These are phyloP conservation scores for Rhopalosiphum padi DNA, from an alignment of 1,140 invertebrate genomes.

Conservation along the genomic window DNA sequence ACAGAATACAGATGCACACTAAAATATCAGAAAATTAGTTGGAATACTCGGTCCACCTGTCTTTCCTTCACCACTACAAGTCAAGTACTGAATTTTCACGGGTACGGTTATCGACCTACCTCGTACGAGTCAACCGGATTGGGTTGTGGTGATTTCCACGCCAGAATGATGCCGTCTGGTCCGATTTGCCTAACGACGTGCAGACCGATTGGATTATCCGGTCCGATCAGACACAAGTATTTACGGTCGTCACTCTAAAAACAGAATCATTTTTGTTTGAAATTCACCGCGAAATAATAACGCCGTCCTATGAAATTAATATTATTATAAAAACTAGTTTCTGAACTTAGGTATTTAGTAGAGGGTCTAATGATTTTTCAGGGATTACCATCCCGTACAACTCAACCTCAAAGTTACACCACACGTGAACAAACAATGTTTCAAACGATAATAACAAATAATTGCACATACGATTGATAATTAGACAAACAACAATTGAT, in stretches of 20 bases:
- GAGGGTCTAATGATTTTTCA: background rate
- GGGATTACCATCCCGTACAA: background rate
- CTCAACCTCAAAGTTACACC: background rate
- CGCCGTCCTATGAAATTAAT: background rate
- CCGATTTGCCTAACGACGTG: constrained; percentile 60
- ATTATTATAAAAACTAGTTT: background rate
- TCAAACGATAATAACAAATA: background rate
- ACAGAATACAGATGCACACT: background rate
- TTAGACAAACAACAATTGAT: background rate
- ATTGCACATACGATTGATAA: background rate
- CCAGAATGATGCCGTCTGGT: constrained; percentile 59
- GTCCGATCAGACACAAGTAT: constrained; percentile 41
- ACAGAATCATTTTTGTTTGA: background rate
- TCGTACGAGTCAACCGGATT: constrained; percentile 48
- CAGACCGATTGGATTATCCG: constrained; percentile 59
- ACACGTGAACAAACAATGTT: background rate
- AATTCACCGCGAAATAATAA: background rate
- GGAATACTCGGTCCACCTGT: background rate
- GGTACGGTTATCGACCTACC: background rate
- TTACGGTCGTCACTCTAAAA: constrained; percentile 51
- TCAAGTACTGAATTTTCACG: background rate
- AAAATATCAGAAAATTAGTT: background rate
- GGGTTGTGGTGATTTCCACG: constrained; percentile 58
- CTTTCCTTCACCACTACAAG: background rate
- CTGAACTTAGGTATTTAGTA: background rate